Evolutionary conservation across 2,888 invertebrate genomes (phyloP), one percentile per base, ranked within the genome.

Genomic region (Xestia c-nigrum): DNA sequence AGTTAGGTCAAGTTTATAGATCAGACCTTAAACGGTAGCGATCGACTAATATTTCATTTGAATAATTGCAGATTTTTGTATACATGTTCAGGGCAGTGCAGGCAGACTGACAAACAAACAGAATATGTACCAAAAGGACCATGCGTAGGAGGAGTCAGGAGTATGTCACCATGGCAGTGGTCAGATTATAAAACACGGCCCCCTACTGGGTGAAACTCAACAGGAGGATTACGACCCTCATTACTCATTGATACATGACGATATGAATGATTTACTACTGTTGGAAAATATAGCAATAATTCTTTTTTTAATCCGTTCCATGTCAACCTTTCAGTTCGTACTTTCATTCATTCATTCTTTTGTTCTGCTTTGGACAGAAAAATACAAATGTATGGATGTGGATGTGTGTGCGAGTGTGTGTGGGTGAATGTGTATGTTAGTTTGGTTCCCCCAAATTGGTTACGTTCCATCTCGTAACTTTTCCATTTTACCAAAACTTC

Each of bases 361-460:
- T 78, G 52, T 74, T 55, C 61, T 55, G 24, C 9, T 61, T 38
- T 19, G 38, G n/a, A 78, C 73, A 78, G 0, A 65, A 43, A 40
- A 57, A 40, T 46, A 64, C 43, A n/a, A 78, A n/a, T 68, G 40
- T 77, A 9, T 5, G 6, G 5, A 50, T 19, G 43, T 40, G 6
- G 5, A 6, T 40, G 40, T 5, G 6, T 43, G 43, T 0, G 5
- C 9, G 43, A 9, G 43, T 5, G 40, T 40, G 40, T 40, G 40
- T 40, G 0, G 5, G 40, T 40, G 5, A 40, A 7, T 40, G 7
- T 40, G 40, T n/a, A n/a, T n/a, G n/a, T n/a, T n/a, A n/a, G n/a
- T n/a, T n/a, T n/a, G n/a, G n/a, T n/a, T n/a, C n/a, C n/a, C n/a
- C n/a, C n/a, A n/a, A n/a, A n/a, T n/a, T n/a, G n/a, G n/a, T n/a